Evolutionary conservation across 2,888 invertebrate genomes (phyloP), one percentile per base, ranked within the genome.

Genomic region (Melipona bicolor): DNA sequence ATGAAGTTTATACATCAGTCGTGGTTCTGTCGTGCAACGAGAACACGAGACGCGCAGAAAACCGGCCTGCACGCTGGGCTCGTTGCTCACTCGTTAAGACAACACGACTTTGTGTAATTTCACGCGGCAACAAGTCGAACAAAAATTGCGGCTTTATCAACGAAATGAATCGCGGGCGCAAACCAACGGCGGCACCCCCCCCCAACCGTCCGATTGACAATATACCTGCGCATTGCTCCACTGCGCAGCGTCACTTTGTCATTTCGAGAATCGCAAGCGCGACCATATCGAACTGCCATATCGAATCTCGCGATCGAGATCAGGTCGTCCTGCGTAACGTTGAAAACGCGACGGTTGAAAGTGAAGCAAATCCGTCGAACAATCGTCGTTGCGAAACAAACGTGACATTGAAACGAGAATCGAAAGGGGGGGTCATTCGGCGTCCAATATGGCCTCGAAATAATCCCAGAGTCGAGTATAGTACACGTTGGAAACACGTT

Each of bases 1-100:
- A 74, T 87, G 81, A 85, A 83, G 83, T 83, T 83, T 81, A 80
- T 67, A 73, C 79, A 73, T 77, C 54, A 71, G 69, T n/a, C 64
- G 50, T 76, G 69, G 72, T 76, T 73, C 76, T 43, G 9, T 76
- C 77, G 77, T 77, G 81, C 69, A 79, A 68, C 52, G 77, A 85
- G 85, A 83, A 71, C 78, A 64, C 64, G 74, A 69, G 77, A 73
- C 76, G 54, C 50, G 67, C 77, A 84, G 80, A 79, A 85, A 88
- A 81, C 86, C 83, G 85, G 71, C 84, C 79, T n/a, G n/a, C 52
- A 43, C 43, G 79, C 83, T 87, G 83, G 54, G 70, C 76, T 27
- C 27, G 27, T 27, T 27, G 27, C 27, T 75, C 61, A 27, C 80
- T 87, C 79, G 87, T 86, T 83, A 85, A 81, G 83, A 86, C 86